Percentiles rank a stretch among this genome's conserved stretches.
Conservation (phyloP, 2,113 vertebrate genomes). For the Triplophysa dalaica region DNA sequence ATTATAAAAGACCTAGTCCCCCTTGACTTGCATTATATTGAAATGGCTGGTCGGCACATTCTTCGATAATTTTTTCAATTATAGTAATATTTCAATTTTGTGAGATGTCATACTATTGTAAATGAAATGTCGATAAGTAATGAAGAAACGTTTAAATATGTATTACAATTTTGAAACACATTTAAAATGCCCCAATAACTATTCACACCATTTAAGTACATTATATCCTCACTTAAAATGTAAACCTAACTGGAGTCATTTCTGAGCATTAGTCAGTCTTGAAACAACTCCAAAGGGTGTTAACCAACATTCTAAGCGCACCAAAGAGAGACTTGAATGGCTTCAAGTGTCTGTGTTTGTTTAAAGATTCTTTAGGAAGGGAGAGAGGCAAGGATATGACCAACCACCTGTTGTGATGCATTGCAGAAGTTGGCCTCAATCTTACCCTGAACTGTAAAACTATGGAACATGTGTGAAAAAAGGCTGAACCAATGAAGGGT, state of each 20-base stretch:
- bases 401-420: conserved; percentile 69
- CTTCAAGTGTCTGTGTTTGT: conserved; percentile 63
- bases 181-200: conserved; percentile 11
- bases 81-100: no score
- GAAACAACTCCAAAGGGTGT: conserved; percentile 34
- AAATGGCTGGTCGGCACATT: no score
- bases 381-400: conserved; percentile 63
- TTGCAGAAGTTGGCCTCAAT: conserved; percentile 62
- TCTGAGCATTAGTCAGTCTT: conserved; percentile 37
- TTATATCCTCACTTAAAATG: conserved; percentile 6
- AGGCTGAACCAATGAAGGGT: conserved; percentile 28
- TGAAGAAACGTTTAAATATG: no score
- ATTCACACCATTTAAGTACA: neutral
- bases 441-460: conserved; percentile 53
- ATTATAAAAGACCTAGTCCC: no score
- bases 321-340: conserved; percentile 16
- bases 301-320: conserved; percentile 29
- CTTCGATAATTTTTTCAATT: no score
- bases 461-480: conserved; percentile 48
- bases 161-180: neutral
- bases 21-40: no score
- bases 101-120: conserved; percentile 1
- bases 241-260: neutral
- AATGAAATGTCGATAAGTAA: neutral
- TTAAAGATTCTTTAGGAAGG: conserved; percentile 59